Conservation (phyloP, 2,888 invertebrate species). For the Apamea epomidion region DNA sequence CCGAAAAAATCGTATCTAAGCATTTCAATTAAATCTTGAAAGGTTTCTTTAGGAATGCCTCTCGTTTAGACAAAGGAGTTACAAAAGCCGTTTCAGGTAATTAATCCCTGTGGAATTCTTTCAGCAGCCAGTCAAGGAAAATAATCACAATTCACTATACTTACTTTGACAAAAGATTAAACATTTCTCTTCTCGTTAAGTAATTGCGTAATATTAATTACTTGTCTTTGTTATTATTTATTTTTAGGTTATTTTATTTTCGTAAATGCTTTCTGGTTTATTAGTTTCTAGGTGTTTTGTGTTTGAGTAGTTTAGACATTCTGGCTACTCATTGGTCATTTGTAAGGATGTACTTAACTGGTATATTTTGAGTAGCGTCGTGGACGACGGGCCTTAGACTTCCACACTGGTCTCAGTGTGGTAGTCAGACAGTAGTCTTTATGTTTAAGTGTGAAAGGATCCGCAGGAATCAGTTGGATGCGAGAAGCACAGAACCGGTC, state of each 20-base stretch:
- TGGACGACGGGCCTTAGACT: too few species aligned
- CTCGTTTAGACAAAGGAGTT: slow-evolving; percentile 81
- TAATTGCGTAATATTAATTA: slow-evolving; percentile 61
- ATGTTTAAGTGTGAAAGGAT: neutral
- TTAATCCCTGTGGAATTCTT: slow-evolving; percentile 86
- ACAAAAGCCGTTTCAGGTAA: slow-evolving; percentile 83
- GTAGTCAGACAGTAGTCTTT: neutral
- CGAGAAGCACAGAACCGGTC: too few species aligned
- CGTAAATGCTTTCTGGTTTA: slow-evolving; percentile 19
- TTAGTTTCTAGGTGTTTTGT: slow-evolving; percentile 1
- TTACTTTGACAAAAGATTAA: slow-evolving; percentile 74
- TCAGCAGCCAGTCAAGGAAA: slow-evolving; percentile 77
- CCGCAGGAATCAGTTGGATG: too few species aligned
- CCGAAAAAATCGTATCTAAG: slow-evolving; percentile 78
- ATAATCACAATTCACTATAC: slow-evolving; percentile 76
- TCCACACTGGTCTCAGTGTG: neutral
- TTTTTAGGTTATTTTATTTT: slow-evolving; percentile 27
- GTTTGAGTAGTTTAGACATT: too few species aligned
- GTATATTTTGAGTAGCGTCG: too few species aligned
- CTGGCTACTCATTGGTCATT: too few species aligned
- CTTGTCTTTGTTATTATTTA: slow-evolving; percentile 43
- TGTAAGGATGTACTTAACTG: too few species aligned
- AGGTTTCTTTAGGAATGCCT: slow-evolving; percentile 79
- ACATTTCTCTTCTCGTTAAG: slow-evolving; percentile 67
- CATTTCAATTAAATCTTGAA: slow-evolving; percentile 84